These are phyloP conservation scores for Eulemur coronatus DNA, from an alignment of 2,797 vertebrate species.

Conservation along the genomic window DNA sequence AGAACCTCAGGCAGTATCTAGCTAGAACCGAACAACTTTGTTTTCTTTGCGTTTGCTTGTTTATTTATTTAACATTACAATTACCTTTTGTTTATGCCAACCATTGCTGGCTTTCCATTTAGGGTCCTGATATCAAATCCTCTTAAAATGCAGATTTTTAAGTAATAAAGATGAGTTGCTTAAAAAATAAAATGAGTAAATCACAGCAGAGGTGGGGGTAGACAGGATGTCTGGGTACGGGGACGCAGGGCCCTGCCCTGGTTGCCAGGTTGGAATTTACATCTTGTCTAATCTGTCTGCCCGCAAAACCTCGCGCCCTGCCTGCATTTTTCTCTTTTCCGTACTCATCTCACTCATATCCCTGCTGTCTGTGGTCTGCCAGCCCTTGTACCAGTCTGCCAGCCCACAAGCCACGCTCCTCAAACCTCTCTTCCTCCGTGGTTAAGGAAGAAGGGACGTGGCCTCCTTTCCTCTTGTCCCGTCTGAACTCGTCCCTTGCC, in stretches of 20 bases:
- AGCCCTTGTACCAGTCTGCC: neutral
- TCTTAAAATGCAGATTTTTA: neutral
- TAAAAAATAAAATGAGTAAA: neutral
- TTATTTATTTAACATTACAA: neutral
- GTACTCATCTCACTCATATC: neutral
- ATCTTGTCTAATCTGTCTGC: neutral
- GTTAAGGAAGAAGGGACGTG: neutral
- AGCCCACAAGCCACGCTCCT: neutral
- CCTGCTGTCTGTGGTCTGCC: neutral
- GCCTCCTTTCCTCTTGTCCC: fast-evolving
- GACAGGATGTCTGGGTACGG: neutral
- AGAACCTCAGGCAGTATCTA: neutral
- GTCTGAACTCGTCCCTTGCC: neutral
- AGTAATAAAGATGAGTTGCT: neutral
- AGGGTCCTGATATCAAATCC: neutral
- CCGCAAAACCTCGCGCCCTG: neutral
- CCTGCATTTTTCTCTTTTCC: neutral
- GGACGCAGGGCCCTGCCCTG: fast-evolving
- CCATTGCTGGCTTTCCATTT: neutral
- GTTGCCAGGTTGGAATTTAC: neutral
- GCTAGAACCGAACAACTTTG: neutral
- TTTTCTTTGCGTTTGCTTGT: neutral
- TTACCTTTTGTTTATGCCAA: neutral
- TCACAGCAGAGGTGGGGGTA: neutral
- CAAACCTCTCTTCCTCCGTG: neutral